Base-by-base conservation (phyloP, 2,888 invertebrate genomes). In the Galerucella pusilla region DNA sequence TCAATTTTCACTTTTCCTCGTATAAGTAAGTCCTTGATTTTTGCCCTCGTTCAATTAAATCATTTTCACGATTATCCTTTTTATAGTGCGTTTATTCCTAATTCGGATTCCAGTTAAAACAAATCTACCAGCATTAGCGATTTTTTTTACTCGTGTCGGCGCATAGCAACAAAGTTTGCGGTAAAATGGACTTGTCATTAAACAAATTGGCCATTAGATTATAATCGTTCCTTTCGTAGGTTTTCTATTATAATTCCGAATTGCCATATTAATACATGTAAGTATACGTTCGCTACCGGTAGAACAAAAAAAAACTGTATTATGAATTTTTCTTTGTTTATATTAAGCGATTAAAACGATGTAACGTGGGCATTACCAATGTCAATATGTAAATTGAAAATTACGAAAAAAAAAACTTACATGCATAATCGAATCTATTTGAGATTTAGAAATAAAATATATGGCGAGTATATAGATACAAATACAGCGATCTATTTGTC, bases 201-300 rank as follows among this genome's bases (percentile, higher is more conserved):
- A 66, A 72, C 64, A 64, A 68, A 75, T 68, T 68, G 61, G 20
- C 68, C 16, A 52, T 61, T 75, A 45, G 69, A 68, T 69, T 64
- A 73, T 68, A 54, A 73, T 75, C 74, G 57, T 66, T 70, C 74
- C 75, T 74, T 77, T 77, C 75, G 75, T 75, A 75, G 75, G 77
- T 75, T 78, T 76, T 42, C 72, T 73, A 77, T 75, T 71, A 61
- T 73, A 73, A 75, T 76, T 76, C 59, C 57, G 67, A 71, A 63
- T 71, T 52, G 71, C 76, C 76, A 64, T 73, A 73, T 76, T 73
- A 68, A 71, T 68, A 72, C 57, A 57, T 66, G 52, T 60, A 49
- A n/a, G 20, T 46, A 68, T 28, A 65, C 46, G 49, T 66, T 73
- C 20, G 73, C 73, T 73, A 76, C 70, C 73, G 67, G 64, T 68